Conservation (phyloP, 2,888 invertebrate species). For the Cantharis lateralis region DNA sequence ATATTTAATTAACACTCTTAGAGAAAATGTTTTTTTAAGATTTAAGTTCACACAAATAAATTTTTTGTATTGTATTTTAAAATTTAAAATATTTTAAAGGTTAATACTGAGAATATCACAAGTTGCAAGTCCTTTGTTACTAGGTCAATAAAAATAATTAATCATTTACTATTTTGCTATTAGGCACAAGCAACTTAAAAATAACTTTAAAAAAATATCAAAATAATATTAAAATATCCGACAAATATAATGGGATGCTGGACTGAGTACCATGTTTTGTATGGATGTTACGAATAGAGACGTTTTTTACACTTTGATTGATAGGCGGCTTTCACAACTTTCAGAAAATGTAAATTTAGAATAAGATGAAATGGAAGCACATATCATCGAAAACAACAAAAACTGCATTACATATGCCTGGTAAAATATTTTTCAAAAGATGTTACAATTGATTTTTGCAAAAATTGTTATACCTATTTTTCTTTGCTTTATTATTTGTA, state of each 20-base stretch:
- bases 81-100: no score
- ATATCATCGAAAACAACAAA: constrained; percentile 1
- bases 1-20: not conserved
- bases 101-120: no score
- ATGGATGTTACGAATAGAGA: not conserved
- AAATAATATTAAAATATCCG: not conserved
- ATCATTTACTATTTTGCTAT: not conserved
- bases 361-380: not conserved
- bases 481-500: not conserved
- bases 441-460: not conserved
- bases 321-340: not conserved
- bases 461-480: not conserved
- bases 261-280: not conserved
- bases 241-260: not conserved
- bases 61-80: not conserved
- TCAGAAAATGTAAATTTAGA: not conserved
- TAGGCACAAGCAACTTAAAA: not conserved
- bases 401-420: not conserved
- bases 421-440: not conserved
- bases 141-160: not conserved
- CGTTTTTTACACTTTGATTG: constrained; percentile 2
- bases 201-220: not conserved
- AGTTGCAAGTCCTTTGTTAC: no score
- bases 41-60: no score
- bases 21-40: not conserved